phyloP scores from a whole-genome alignment of 1,140 invertebrate species.

The Drosophila subobscura region DNA sequence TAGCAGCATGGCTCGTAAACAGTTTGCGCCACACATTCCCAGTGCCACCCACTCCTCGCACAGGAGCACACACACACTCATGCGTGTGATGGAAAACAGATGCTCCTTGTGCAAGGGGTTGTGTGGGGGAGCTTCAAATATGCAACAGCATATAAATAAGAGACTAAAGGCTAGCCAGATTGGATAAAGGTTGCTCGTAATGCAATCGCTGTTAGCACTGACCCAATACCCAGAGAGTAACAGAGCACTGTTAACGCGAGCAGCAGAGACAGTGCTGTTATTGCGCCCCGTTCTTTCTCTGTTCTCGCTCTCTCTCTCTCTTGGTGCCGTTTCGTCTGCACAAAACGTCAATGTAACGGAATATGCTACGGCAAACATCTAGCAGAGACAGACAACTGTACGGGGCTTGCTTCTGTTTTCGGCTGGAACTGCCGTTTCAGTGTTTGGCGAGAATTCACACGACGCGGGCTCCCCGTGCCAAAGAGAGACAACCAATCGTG shows the following conservation, averaged over 20 bases:
- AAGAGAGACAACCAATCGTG: constrained; percentile 39
- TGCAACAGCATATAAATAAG: constrained; percentile 79
- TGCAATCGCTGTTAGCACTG: constrained; percentile 66
- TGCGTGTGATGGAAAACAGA: constrained; percentile 52
- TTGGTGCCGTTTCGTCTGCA: too few species aligned
- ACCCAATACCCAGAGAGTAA: constrained; percentile 59
- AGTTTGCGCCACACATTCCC: constrained; percentile 17
- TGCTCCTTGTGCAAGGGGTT: constrained; percentile 25
- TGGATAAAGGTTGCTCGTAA: constrained; percentile 32
- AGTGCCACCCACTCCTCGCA: constrained; percentile 12
- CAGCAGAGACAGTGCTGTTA: neutral
- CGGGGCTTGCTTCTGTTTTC: neutral
- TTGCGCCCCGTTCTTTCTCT: too few species aligned
- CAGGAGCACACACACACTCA: constrained; percentile 23
- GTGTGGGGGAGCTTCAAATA: constrained; percentile 46
- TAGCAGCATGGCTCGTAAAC: constrained; percentile 41
- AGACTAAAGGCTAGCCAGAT: constrained; percentile 74
- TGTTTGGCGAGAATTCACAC: constrained; percentile 63
- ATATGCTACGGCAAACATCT: too few species aligned
- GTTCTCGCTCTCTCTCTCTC: too few species aligned
- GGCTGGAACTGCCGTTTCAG: constrained; percentile 41
- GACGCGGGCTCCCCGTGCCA: constrained; percentile 24
- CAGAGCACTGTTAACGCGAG: constrained; percentile 41
- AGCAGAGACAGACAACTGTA: constrained; percentile 5
- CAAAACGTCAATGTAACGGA: too few species aligned